Percentiles rank a stretch among this genome's conserved stretches.
Conservation (phyloP, 2,888 invertebrate species). For the Tiliacea aurago region DNA sequence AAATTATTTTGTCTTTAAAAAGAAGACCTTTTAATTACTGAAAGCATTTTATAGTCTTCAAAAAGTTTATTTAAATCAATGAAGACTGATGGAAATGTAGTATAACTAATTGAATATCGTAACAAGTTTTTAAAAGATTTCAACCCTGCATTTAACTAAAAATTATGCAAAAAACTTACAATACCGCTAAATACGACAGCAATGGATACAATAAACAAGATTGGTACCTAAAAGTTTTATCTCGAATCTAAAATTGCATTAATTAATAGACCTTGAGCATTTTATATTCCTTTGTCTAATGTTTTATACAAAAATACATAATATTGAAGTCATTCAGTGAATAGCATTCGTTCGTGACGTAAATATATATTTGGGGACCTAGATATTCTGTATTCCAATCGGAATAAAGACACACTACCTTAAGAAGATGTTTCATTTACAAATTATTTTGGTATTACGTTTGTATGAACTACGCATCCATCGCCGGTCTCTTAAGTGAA, state of each 20-base stretch:
- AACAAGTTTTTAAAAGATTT: neutral
- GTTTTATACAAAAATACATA: conserved; percentile 23
- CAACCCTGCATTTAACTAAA: neutral
- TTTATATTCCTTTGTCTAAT: conserved; percentile 19
- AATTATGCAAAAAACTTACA: neutral
- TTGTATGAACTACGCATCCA: no score
- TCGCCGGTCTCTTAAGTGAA: no score
- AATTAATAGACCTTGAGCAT: conserved; percentile 15
- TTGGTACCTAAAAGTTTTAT: conserved; percentile 4
- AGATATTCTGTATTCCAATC: no score
- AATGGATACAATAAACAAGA: conserved; percentile 4
- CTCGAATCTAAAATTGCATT: conserved; percentile 7
- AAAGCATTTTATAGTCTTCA: neutral
- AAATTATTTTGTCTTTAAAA: neutral
- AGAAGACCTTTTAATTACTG: neutral
- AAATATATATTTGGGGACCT: no score
- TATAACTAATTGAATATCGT: neutral
- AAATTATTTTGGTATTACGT: no score
- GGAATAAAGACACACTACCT: no score
- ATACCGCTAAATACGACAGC: conserved; percentile 3
- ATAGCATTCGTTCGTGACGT: conserved; percentile 8
- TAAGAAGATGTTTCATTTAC: no score
- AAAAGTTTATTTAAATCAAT: neutral
- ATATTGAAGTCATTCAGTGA: conserved; percentile 14
- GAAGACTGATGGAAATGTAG: neutral